Evolutionary conservation across 2,888 invertebrate genomes (phyloP), one percentile per base, ranked within the genome.

Genomic region (Mycalesis mineus): DNA sequence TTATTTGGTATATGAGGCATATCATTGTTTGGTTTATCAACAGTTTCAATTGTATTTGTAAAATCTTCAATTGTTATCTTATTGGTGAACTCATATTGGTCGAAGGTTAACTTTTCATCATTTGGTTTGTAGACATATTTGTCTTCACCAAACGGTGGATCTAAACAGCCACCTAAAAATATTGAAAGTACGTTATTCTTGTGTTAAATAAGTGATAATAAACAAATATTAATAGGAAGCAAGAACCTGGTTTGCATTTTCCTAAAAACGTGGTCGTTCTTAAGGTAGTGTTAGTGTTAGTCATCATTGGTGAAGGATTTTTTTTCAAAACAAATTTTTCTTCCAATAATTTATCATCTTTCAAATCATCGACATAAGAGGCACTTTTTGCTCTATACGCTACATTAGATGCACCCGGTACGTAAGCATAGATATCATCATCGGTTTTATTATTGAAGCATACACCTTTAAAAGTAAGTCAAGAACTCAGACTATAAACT

Each of bases 71-170:
- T n/a, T n/a, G n/a, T n/a, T n/a, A 51, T 57, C 58, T 22, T 5
- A 22, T 22, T 5, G 22, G 22, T 22, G 1, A 13, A 22, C 40
- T 15, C 2, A 15, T 37, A 11, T 40, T 55, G 31, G 29, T 39
- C 40, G 6, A 42, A 29, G 13, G 13, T 13, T 53, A 37, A 44
- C 7, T 28, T 44, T 29, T 54, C 47, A 31, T 53, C 50, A 40
- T 62, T 57, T 14, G 75, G 78, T 50, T 68, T 64, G 62, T 87
- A 86, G 8, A 73, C 57, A 66, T 82, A 80, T 66, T 68, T 82
- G 1, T 88, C 88, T 75, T 88, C 86, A 57, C 68, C 70, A 66
- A 80, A 86, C 9, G 84, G 82, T 49, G 88, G 88, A 70, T 89
- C 88, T 51, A 88, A 70, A 59, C 88, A 88, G 11, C 88, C 88